These are phyloP conservation scores for Zaprionus davidi DNA, from an alignment of 1,140 invertebrate genomes.

Conservation along the genomic window DNA sequence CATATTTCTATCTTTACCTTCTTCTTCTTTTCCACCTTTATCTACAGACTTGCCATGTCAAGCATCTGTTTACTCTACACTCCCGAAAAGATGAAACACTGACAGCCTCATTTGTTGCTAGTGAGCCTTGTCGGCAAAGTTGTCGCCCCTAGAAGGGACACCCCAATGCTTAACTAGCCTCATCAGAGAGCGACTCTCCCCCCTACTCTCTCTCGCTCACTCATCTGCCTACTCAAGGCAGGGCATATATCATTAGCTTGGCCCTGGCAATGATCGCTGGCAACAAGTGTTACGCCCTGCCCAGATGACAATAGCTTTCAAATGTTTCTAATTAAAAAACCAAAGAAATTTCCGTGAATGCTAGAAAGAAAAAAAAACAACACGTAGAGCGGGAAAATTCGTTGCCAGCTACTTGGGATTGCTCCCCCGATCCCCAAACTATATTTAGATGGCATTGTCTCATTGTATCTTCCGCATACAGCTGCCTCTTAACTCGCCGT, in stretches of 20 bases:
- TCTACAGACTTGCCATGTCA: not conserved
- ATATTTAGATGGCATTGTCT: constrained; percentile 55
- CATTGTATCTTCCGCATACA: constrained; percentile 29
- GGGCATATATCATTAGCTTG: constrained; percentile 57
- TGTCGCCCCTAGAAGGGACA: not conserved
- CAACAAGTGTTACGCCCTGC: constrained; percentile 69
- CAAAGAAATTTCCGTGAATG: constrained; percentile 28
- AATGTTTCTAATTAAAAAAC: constrained; percentile 81
- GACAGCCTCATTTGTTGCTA: constrained; percentile 74
- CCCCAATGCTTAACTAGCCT: constrained; percentile 26
- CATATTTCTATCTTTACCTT: not conserved
- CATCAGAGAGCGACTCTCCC: not conserved
- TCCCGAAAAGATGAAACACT: constrained; percentile 26
- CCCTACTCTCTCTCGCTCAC: constrained; percentile 25
- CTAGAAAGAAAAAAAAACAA: constrained; percentile 25
- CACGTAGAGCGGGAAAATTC: constrained; percentile 8
- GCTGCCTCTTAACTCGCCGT: constrained; percentile 71
- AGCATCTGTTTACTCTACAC: constrained; percentile 13
- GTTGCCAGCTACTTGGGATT: not conserved
- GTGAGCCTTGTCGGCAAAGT: constrained; percentile 53
- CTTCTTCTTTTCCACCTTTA: not conserved
- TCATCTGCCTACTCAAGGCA: constrained; percentile 7
- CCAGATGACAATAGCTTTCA: constrained; percentile 72
- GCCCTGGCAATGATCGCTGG: constrained; percentile 66
- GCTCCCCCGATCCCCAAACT: not conserved